A percentile compares a stretch with the other conserved stretches of the same genome.
Evolutionary conservation across 2,888 invertebrate species (phyloP).

Genomic region (Erpobdella octoculata): DNA sequence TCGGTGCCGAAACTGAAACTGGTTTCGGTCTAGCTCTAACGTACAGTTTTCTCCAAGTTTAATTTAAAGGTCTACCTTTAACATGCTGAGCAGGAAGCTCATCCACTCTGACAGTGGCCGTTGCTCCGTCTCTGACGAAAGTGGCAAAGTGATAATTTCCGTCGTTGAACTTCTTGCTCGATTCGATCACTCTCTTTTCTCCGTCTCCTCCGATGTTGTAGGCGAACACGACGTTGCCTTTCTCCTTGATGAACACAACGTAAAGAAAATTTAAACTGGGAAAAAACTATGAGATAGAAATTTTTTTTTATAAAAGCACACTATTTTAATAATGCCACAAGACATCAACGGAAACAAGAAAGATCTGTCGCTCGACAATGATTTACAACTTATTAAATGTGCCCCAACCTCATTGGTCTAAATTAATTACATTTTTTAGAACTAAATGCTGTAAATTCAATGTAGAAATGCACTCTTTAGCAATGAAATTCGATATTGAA

Average conservation of each 20-base stretch:
- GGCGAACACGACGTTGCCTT: constrained; percentile 44
- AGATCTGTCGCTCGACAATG: no score
- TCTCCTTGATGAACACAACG: constrained; percentile 40
- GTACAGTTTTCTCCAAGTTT: no score
- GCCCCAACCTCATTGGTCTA: no score
- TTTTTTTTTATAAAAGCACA: background rate
- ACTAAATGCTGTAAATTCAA: no score
- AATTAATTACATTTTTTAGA: no score
- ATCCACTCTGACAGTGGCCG: constrained; percentile 45
- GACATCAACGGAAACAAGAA: no score
- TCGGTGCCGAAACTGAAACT: no score
- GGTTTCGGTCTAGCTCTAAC: no score
- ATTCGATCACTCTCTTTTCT: constrained; percentile 37
- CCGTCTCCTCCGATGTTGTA: constrained; percentile 48
- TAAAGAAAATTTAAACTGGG: background rate
- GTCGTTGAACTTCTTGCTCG: constrained; percentile 42
- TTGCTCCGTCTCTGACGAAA: constrained; percentile 42
- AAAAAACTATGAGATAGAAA: background rate
- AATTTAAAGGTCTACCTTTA: background rate
- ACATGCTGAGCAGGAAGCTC: constrained; percentile 29
- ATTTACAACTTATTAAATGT: no score
- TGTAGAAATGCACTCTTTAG: background rate
- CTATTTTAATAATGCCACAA: background rate
- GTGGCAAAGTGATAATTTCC: constrained; percentile 47
- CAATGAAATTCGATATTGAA: background rate